Percentiles rank a stretch among this genome's conserved stretches.
Evolutionary conservation across 2,113 vertebrate genomes (phyloP).

Genomic region (Aramus guarauna): DNA sequence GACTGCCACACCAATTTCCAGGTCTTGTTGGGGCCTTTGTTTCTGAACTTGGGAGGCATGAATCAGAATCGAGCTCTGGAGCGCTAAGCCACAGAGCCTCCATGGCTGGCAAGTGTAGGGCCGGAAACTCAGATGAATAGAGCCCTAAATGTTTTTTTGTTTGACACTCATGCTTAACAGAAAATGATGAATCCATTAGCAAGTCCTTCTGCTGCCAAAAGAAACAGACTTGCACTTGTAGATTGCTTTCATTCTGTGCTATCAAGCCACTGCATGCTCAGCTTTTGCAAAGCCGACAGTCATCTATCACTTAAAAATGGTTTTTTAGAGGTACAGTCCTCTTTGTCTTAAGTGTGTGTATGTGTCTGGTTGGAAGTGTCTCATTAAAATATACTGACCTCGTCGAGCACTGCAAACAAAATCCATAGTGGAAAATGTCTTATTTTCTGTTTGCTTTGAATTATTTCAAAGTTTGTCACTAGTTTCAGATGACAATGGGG

Average conservation of each 20-base stretch:
- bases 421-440: slow-evolving; percentile 41
- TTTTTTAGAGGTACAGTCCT: slow-evolving; percentile 33
- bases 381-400: slow-evolving; percentile 59
- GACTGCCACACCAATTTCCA: not conserved
- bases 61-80: slow-evolving; percentile 21
- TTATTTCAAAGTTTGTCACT: slow-evolving; percentile 66
- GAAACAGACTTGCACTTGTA: slow-evolving; percentile 75
- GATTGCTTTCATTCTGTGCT: slow-evolving; percentile 73
- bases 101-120: slow-evolving; percentile 61
- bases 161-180: slow-evolving; percentile 68
- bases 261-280: slow-evolving; percentile 70
- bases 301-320: slow-evolving; percentile 64
- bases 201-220: slow-evolving; percentile 75
- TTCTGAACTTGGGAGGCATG: slow-evolving; percentile 6
- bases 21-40: not conserved
- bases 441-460: slow-evolving; percentile 66
- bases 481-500: slow-evolving; percentile 43
- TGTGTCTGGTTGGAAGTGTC: slow-evolving; percentile 44
- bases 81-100: slow-evolving; percentile 51
- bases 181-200: slow-evolving; percentile 77
- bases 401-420: slow-evolving; percentile 32
- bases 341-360: slow-evolving; percentile 59
- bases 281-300: slow-evolving; percentile 56
- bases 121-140: slow-evolving; percentile 67
- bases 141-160: slow-evolving; percentile 73